These are phyloP conservation scores for Campopleginae sp. DNA, from an alignment of 2,888 invertebrate genomes.

Conservation along the genomic window DNA sequence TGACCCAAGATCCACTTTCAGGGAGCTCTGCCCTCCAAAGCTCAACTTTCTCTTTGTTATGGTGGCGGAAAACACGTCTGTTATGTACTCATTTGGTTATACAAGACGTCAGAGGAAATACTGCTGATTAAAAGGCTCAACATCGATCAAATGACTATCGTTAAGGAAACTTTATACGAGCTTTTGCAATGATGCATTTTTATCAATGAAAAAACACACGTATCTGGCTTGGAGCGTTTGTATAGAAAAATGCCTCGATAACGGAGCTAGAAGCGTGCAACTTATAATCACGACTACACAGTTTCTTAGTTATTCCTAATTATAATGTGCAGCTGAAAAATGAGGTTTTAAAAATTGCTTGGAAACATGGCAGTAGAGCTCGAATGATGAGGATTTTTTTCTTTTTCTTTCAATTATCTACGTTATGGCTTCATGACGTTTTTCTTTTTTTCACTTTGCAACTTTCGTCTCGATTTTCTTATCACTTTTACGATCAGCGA, in stretches of 20 bases:
- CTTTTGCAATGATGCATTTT: constrained; percentile 21
- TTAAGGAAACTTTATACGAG: constrained; percentile 46
- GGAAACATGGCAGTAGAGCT: constrained; percentile 55
- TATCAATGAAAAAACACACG: not conserved
- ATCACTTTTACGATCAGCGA: constrained; percentile 51
- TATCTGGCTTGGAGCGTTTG: not conserved
- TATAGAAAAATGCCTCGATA: not conserved
- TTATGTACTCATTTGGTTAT: not conserved
- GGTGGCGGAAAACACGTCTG: not conserved
- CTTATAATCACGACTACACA: not conserved
- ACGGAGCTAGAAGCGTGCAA: constrained; percentile 4
- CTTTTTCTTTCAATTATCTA: no score
- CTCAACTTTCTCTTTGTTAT: not conserved
- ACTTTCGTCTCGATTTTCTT: constrained; percentile 28
- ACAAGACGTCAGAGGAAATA: constrained; percentile 1
- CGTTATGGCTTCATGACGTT: constrained; percentile 22
- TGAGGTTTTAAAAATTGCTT: constrained; percentile 29
- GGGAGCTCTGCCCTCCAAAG: no score
- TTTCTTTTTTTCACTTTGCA: not conserved
- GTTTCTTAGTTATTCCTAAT: not conserved
- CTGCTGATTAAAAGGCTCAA: constrained; percentile 50
- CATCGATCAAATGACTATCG: constrained; percentile 19
- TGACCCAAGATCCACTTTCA: no score
- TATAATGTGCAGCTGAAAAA: constrained; percentile 42
- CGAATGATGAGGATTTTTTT: constrained; percentile 7